These are phyloP conservation scores for Synanthedon formicaeformis DNA, from an alignment of 2,888 invertebrate genomes.

Conservation along the genomic window DNA sequence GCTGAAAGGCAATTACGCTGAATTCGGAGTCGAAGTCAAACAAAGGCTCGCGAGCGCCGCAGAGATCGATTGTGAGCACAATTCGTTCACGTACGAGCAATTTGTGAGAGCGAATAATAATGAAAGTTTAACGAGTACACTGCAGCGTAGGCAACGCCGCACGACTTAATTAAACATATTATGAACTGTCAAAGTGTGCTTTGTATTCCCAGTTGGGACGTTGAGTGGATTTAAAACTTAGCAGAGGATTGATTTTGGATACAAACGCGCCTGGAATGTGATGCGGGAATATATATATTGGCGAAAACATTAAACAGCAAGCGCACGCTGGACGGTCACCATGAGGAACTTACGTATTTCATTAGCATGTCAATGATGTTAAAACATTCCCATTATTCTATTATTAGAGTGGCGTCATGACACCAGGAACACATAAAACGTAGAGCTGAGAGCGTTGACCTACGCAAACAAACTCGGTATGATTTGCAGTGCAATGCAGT, in stretches of 20 bases:
- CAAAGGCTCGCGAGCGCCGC: slow-evolving; percentile 54
- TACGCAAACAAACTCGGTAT: slow-evolving; percentile 61
- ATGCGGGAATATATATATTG: neutral
- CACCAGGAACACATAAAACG: slow-evolving; percentile 68
- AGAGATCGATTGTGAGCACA: slow-evolving; percentile 63
- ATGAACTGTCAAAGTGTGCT: slow-evolving; percentile 27
- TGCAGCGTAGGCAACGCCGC: slow-evolving; percentile 30
- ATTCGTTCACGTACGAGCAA: slow-evolving; percentile 66
- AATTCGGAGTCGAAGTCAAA: slow-evolving; percentile 68
- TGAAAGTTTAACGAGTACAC: slow-evolving; percentile 64
- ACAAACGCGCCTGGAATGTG: neutral
- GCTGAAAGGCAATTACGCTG: slow-evolving; percentile 69
- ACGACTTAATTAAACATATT: slow-evolving; percentile 60
- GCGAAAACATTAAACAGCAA: neutral
- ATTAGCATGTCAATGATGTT: slow-evolving; percentile 46
- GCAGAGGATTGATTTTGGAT: neutral
- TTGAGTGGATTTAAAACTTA: neutral
- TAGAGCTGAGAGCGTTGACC: slow-evolving; percentile 59
- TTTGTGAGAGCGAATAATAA: slow-evolving; percentile 63
- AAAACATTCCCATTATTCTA: slow-evolving; percentile 59
- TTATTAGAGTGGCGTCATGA: slow-evolving; percentile 65
- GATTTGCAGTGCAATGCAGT: slow-evolving; percentile 63
- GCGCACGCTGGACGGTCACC: neutral
- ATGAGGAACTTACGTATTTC: slow-evolving; percentile 44
- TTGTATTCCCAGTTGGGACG: neutral